Evolutionary conservation across 2,888 invertebrate genomes (phyloP), one percentile per base, ranked within the genome.

Genomic region (Epirrhoe tristata): DNA sequence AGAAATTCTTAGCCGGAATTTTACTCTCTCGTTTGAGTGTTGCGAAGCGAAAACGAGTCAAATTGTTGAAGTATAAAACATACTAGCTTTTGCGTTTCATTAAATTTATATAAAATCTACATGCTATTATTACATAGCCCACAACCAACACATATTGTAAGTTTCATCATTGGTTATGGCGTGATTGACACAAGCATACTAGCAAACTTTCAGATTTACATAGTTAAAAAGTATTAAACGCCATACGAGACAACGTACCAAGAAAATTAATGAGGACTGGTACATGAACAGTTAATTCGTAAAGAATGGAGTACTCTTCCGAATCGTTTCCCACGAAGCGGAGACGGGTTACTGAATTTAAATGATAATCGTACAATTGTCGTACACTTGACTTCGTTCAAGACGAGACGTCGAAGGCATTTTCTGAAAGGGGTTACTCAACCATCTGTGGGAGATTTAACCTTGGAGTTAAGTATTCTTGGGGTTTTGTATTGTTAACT

Each of bases 321-420:
- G 48, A 48, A 31, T 12, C 39, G 10, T 0, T 55, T 43, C 16
- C 12, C 12, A 31, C 5, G 39, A 55, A 39, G 34, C 34, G 6
- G n/a, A 17, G 31, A 48, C 12, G 39, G 43, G 43, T 56, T 39
- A 24, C 39, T 56, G 43, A 43, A n/a, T 56, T 31, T 56, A 24
- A 56, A 56, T 56, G n/a, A 43, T 39, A 31, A 7, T 56, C 56
- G 12, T 7, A 43, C 36, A 55, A 31, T n/a, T 56, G 32, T 8
- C 5, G 46, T 48, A 8, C 31, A 39, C 32, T 57, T 24, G 56
- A 56, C 56, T 48, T 48, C 14, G 14, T 16, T 16, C 24, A 12
- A 12, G 36, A 36, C 36, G 39, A 43, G 39, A 43, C 39, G 39
- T 6, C 1, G 48, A 48, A 48, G 48, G 14, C 6, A 14, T 16